Evolutionary conservation across 2,797 vertebrate species (phyloP).

Genomic region (Liasis olivaceus): DNA sequence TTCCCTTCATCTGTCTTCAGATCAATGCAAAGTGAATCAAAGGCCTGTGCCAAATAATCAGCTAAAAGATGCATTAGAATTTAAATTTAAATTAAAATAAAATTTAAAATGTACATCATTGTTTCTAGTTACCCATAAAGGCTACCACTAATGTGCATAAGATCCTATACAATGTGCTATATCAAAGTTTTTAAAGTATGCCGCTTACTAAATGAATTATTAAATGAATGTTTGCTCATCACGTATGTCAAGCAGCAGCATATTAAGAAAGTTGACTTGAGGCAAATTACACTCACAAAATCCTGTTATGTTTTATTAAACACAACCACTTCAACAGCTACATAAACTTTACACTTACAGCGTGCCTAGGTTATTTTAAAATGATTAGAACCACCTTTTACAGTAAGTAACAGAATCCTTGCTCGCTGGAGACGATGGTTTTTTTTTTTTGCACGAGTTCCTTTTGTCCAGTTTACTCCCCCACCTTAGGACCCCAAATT

Average conservation of each 20-base stretch:
- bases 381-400: background rate
- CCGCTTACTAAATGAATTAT: background rate
- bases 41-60: conserved; percentile 84
- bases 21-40: conserved; percentile 79
- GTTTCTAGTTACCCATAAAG: conserved; percentile 1
- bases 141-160: background rate
- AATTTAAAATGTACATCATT: conserved; percentile 15
- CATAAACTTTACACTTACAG: background rate
- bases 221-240: background rate
- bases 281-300: background rate
- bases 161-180: background rate
- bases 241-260: background rate
- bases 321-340: background rate
- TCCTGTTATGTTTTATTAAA: background rate
- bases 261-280: background rate
- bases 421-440: background rate
- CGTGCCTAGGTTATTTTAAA: background rate
- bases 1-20: conserved; percentile 84
- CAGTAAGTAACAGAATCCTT: background rate
- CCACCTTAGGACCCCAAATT: background rate
- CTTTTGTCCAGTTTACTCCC: background rate
- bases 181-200: background rate
- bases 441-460: too few relatives aligned
- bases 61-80: conserved; percentile 73
- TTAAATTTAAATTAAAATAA: background rate